Percentiles rank a stretch among this genome's conserved stretches.
phyloP scores from a whole-genome alignment of 2,113 vertebrate genomes.

The Trichechus manatus region DNA sequence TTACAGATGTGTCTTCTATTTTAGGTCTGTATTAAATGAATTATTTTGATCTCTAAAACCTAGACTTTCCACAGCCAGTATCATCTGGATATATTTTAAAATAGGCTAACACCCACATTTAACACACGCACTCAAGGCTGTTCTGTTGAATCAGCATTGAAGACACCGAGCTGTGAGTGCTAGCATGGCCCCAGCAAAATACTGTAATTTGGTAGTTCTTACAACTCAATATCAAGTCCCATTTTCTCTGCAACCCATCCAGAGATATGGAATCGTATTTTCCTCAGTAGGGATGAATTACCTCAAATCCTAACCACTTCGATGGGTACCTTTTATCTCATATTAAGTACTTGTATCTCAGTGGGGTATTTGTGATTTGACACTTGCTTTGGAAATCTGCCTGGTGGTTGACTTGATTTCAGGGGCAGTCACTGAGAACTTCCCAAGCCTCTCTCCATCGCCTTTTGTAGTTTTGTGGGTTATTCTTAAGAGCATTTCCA shows the following conservation, averaged over 20 bases:
- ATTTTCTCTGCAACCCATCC: not conserved
- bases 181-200: not conserved
- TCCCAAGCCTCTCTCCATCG: not conserved
- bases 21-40: not conserved
- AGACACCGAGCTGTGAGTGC: not conserved
- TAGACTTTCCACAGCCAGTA: not conserved
- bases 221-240: not conserved
- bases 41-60: conserved; percentile 4
- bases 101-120: not conserved
- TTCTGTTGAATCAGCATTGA: not conserved
- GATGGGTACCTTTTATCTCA: not conserved
- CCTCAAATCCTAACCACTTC: not conserved
- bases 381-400: not conserved
- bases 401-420: not conserved
- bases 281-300: not conserved
- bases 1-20: conserved; percentile 29
- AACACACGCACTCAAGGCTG: not conserved
- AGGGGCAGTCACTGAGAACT: not conserved
- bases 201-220: not conserved
- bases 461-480: not conserved
- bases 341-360: not conserved
- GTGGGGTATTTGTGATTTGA: not conserved
- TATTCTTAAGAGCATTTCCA: not conserved
- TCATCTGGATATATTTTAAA: not conserved
- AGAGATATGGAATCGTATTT: not conserved